Conservation (phyloP, 2,888 invertebrate genomes). For the Caenorhabditis sinica region DNA sequence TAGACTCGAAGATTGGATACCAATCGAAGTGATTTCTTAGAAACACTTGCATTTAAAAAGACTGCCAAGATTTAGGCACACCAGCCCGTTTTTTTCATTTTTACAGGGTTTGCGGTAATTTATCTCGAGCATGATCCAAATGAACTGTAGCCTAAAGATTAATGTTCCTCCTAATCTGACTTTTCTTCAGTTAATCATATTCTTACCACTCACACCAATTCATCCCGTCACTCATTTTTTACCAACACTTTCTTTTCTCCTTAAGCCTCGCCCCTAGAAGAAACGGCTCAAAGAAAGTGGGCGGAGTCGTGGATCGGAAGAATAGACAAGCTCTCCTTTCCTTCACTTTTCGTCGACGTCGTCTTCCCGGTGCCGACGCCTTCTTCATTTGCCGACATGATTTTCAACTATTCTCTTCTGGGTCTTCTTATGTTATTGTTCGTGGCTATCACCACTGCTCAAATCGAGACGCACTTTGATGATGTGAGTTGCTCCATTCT, state of each 20-base stretch:
- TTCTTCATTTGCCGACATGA: slow-evolving; percentile 28
- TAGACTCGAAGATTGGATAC: too few relatives aligned
- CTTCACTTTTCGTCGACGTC: slow-evolving; percentile 51
- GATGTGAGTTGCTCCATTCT: slow-evolving; percentile 34
- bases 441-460: slow-evolving; percentile 27
- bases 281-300: slow-evolving; percentile 37
- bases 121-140: not conserved
- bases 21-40: too few relatives aligned
- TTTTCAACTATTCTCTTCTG: slow-evolving; percentile 25
- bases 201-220: not conserved
- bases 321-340: not conserved
- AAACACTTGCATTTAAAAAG: too few relatives aligned
- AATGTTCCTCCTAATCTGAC: not conserved
- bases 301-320: slow-evolving; percentile 30
- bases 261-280: slow-evolving; percentile 34
- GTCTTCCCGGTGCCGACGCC: not conserved
- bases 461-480: slow-evolving; percentile 45
- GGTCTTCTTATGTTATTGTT: slow-evolving; percentile 34
- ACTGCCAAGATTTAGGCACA: too few relatives aligned
- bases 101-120: too few relatives aligned
- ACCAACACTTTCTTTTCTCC: not conserved
- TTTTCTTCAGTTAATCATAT: not conserved
- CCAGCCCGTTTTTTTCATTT: too few relatives aligned
- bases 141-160: not conserved
- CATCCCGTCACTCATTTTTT: not conserved